Conservation (phyloP, 1,140 invertebrate species). For the Bombyx mori region ASM3026992v2 NC_085135.1:11071001-11071500, state of each 20-base stretch:
- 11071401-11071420: background rate
- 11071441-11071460: too few relatives aligned
- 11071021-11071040: too few relatives aligned
- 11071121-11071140: background rate
- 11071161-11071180: too few relatives aligned
- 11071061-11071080: too few relatives aligned
- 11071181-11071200: background rate
- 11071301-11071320: background rate
- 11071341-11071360: background rate
- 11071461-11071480: too few relatives aligned
- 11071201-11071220: too few relatives aligned
- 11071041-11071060: background rate
- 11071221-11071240: too few relatives aligned
- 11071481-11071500: too few relatives aligned
- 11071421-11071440: too few relatives aligned
- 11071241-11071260: background rate
- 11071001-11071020: too few relatives aligned
- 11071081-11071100: background rate
- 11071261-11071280: background rate
- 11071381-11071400: background rate
- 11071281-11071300: background rate
- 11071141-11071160: background rate
- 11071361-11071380: background rate
- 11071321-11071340: too few relatives aligned
- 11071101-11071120: background rate